Conservation (phyloP, 2,888 invertebrate genomes). For the Baronia brevicornis region DNA sequence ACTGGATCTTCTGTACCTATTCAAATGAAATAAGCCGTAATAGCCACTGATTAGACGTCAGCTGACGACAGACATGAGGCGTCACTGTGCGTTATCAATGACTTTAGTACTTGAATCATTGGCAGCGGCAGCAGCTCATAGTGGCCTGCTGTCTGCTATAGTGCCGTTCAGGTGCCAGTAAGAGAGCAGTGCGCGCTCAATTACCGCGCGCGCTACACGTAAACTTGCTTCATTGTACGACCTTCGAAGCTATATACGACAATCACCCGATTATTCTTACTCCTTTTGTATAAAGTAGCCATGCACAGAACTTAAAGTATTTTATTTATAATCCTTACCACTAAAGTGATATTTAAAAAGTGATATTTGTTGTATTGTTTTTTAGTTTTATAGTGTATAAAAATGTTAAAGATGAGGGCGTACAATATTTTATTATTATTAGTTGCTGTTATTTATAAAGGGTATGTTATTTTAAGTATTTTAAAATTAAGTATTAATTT, state of each 20-base stretch:
- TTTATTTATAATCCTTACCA: slow-evolving; percentile 22
- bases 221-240: slow-evolving; percentile 18
- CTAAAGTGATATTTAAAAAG: slow-evolving; percentile 29
- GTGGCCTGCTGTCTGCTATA: slow-evolving; percentile 10
- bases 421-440: slow-evolving; percentile 28
- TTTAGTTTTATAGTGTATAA: slow-evolving; percentile 21
- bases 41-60: slow-evolving; percentile 1
- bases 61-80: slow-evolving; percentile 1
- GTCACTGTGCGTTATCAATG: slow-evolving; percentile 5
- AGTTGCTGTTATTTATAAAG: slow-evolving; percentile 26
- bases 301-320: slow-evolving; percentile 30
- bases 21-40: slow-evolving; percentile 1
- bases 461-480: slow-evolving; percentile 31
- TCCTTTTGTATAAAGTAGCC: slow-evolving; percentile 25
- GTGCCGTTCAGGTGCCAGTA: slow-evolving; percentile 13
- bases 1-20: no score
- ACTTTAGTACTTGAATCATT: slow-evolving; percentile 5
- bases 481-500: slow-evolving; percentile 3
- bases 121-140: slow-evolving; percentile 1
- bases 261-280: slow-evolving; percentile 27
- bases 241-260: slow-evolving; percentile 22
- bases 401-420: slow-evolving; percentile 23
- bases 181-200: slow-evolving; percentile 33
- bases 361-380: slow-evolving; percentile 23
- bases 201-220: slow-evolving; percentile 35